A percentile compares a stretch with the other conserved stretches of the same genome.
These are phyloP conservation scores for Rhagologus leucostigma DNA, from an alignment of 2,113 vertebrate genomes.

Conservation along the genomic window DNA sequence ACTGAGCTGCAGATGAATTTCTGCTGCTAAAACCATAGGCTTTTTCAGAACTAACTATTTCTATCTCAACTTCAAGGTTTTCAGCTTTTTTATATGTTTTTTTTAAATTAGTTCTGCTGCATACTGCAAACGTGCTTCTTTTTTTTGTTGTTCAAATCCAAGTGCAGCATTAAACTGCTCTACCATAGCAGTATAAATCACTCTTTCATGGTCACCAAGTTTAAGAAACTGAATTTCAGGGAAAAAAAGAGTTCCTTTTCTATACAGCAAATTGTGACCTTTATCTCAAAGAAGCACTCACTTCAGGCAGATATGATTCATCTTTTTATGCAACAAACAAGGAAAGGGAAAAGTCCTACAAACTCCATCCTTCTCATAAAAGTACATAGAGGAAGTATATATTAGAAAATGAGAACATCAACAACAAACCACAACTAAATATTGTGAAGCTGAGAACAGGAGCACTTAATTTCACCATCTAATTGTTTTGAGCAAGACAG, in stretches of 20 bases:
- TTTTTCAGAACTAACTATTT: constrained; percentile 45
- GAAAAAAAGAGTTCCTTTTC: constrained; percentile 36
- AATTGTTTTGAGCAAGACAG: background rate
- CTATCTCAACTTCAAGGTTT: constrained; percentile 53
- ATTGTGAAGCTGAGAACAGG: background rate
- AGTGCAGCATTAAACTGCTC: constrained; percentile 42
- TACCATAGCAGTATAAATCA: constrained; percentile 67
- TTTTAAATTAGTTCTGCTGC: constrained; percentile 63
- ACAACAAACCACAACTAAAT: background rate
- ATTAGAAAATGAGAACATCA: background rate
- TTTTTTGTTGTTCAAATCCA: constrained; percentile 47
- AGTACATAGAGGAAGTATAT: background rate
- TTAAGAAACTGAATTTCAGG: constrained; percentile 61
- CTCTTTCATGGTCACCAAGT: constrained; percentile 66
- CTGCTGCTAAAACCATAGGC: background rate
- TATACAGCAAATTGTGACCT: constrained; percentile 65
- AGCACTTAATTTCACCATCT: background rate
- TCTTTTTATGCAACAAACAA: constrained; percentile 1
- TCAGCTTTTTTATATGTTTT: background rate
- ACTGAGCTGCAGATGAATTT: background rate
- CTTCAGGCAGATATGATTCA: constrained; percentile 27
- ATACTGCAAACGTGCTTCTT: background rate
- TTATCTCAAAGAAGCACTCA: constrained; percentile 62
- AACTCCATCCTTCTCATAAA: background rate
- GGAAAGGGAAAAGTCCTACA: background rate